Percentiles rank a stretch among this genome's conserved stretches.
phyloP scores from a whole-genome alignment of 2,888 invertebrate genomes.

The Deilephila elpenor region DNA sequence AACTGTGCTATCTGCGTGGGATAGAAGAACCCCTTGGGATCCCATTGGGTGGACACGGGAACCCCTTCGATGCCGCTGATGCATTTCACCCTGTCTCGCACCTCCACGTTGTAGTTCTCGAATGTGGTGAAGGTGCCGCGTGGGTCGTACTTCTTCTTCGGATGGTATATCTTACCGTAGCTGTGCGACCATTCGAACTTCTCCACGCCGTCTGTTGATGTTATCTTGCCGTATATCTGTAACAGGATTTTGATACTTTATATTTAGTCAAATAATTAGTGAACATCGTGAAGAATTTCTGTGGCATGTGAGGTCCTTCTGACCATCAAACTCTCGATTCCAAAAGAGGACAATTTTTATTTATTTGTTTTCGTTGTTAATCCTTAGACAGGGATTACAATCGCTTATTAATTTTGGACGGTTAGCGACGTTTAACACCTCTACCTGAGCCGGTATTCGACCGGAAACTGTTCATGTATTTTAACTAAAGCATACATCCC shows the following conservation, averaged over 20 bases:
- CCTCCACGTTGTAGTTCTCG: conserved; percentile 99
- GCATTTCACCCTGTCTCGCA: conserved; percentile 97
- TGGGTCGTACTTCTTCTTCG: conserved; percentile 94
- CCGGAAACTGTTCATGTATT: too few species aligned
- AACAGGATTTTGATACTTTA: background rate
- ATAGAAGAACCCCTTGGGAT: conserved; percentile 97
- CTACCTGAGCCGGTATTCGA: too few species aligned
- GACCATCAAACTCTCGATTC: too few species aligned
- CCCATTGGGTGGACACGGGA: conserved; percentile 99
- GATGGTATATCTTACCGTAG: conserved; percentile 95
- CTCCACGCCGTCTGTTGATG: conserved; percentile 88
- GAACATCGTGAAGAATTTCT: background rate
- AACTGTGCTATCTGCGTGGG: conserved; percentile 99
- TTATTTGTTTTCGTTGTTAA: too few species aligned
- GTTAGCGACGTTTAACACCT: too few species aligned
- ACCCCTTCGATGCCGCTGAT: conserved; percentile 97
- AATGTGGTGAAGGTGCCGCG: conserved; percentile 97
- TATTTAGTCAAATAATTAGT: background rate
- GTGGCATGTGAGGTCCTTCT: background rate
- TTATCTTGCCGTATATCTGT: conserved; percentile 93
- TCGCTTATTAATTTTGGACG: too few species aligned
- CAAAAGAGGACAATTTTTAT: too few species aligned
- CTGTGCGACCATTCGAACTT: conserved; percentile 98
- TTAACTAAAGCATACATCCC: too few species aligned
- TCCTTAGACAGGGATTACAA: too few species aligned